These are phyloP conservation scores for Watsonalla cultraria DNA, from an alignment of 2,888 invertebrate species.

Conservation along the genomic window DNA sequence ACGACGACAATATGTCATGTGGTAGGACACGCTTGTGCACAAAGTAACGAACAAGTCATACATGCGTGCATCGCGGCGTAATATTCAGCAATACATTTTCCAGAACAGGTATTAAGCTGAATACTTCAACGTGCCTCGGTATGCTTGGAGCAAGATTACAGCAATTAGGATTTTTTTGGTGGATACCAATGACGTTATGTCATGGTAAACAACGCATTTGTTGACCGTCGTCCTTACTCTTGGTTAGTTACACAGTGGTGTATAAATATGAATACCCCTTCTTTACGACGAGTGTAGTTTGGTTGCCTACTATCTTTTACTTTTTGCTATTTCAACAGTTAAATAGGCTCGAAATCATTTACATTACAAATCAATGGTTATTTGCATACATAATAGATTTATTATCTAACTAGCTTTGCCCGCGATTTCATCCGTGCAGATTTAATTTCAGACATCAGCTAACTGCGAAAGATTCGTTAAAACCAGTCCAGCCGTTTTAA, in stretches of 20 bases:
- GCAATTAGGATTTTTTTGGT: neutral
- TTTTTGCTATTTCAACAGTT: neutral
- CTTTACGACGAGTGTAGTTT: no score
- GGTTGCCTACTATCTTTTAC: no score
- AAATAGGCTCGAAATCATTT: neutral
- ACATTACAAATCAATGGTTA: no score
- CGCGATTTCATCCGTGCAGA: no score
- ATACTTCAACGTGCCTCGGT: neutral
- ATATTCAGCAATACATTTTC: neutral
- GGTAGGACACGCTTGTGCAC: neutral
- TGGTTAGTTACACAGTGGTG: no score
- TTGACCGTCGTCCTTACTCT: neutral
- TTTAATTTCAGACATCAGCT: no score
- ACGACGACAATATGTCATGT: slow-evolving; percentile 8
- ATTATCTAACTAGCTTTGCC: no score
- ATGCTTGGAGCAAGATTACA: neutral
- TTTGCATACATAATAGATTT: no score
- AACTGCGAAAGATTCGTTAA: no score
- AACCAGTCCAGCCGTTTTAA: no score
- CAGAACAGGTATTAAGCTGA: neutral
- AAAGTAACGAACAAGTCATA: neutral
- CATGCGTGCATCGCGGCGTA: neutral
- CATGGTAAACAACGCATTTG: neutral
- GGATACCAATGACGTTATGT: neutral
- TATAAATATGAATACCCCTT: no score